These are phyloP conservation scores for Periophthalmodon schlosseri DNA, from an alignment of 2,113 vertebrate species.

Conservation along the genomic window DNA sequence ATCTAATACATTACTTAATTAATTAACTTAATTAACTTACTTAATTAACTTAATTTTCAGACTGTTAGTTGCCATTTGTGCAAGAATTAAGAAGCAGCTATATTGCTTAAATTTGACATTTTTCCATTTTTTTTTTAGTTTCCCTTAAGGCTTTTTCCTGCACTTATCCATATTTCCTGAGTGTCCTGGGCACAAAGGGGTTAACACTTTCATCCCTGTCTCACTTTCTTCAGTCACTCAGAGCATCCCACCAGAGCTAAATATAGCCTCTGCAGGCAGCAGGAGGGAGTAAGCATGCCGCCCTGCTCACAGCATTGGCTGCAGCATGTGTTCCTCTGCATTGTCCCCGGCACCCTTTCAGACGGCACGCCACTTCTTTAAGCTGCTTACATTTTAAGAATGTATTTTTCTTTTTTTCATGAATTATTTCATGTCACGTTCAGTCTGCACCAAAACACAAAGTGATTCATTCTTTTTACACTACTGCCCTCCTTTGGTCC, in stretches of 20 bases:
- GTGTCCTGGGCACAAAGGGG: slow-evolving; percentile 23
- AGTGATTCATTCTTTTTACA: background rate
- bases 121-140: background rate
- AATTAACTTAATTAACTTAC: too few species aligned
- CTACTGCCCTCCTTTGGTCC: background rate
- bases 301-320: slow-evolving; percentile 20
- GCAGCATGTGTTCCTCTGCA: slow-evolving; percentile 12
- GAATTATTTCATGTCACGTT: background rate
- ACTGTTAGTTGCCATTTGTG: background rate
- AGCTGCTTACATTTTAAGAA: background rate
- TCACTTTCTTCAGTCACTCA: slow-evolving; percentile 61
- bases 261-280: slow-evolving; percentile 70
- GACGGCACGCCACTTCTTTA: background rate
- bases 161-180: slow-evolving; percentile 18
- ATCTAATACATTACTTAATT: background rate
- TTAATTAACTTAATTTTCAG: background rate
- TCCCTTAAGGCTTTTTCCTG: background rate
- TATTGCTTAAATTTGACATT: background rate
- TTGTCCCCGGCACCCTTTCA: slow-evolving; percentile 13
- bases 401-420: background rate
- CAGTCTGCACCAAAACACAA: background rate
- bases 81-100: background rate
- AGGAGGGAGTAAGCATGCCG: slow-evolving; percentile 46
- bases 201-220: slow-evolving; percentile 51
- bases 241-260: slow-evolving; percentile 65